A percentile compares a stretch with the other conserved stretches of the same genome.
Conservation (phyloP, 1,140 invertebrate genomes). For the Euschistus heros region DNA sequence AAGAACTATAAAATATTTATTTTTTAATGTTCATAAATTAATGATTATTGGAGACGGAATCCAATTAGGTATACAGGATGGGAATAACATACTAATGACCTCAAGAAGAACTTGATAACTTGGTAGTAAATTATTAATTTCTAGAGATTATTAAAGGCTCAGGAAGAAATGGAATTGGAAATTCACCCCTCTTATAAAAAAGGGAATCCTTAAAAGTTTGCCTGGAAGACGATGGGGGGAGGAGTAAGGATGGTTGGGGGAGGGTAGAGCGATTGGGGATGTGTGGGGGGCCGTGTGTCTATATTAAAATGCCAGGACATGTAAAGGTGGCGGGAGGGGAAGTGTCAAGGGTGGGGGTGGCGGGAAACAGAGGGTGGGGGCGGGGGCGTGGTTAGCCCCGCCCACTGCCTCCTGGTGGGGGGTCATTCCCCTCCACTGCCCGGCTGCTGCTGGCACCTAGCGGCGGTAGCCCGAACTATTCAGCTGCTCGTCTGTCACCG, state of each 20-base stretch:
- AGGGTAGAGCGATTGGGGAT: slow-evolving; percentile 8
- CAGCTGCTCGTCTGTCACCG: background rate
- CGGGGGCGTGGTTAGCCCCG: background rate
- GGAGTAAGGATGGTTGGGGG: background rate
- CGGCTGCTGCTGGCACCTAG: background rate
- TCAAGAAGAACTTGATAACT: too few species aligned
- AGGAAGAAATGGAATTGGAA: too few species aligned
- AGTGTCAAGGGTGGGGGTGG: background rate
- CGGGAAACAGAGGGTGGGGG: background rate
- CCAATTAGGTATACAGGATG: too few species aligned
- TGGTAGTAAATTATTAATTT: too few species aligned
- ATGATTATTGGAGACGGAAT: too few species aligned
- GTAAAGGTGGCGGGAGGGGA: slow-evolving; percentile 13
- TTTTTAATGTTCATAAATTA: too few species aligned
- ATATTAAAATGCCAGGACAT: slow-evolving; percentile 17
- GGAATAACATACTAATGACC: too few species aligned
- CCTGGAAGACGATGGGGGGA: background rate
- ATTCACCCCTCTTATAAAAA: slow-evolving; percentile 2
- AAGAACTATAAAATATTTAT: too few species aligned
- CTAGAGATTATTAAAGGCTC: too few species aligned
- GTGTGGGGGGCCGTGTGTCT: slow-evolving; percentile 9
- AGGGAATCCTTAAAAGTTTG: slow-evolving; percentile 14
- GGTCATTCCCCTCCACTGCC: slow-evolving; percentile 7
- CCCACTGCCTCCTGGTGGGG: background rate
- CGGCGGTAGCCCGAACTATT: background rate